A percentile compares a stretch with the other conserved stretches of the same genome.
phyloP scores from a whole-genome alignment of 2,888 invertebrate species.

The Pherbina coryleti region DNA sequence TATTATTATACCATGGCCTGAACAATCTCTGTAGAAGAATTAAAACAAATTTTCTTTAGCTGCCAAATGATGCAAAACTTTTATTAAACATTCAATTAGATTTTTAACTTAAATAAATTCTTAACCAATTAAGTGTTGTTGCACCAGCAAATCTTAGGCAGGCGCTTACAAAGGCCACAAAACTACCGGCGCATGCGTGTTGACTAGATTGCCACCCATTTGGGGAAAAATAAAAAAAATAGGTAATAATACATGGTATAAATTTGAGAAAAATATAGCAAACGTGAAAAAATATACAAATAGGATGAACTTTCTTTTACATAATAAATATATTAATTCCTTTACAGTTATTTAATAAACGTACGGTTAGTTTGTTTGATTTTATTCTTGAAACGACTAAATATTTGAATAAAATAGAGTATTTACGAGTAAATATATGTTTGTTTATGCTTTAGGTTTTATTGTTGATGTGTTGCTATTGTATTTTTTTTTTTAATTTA shows the following conservation, averaged over 20 bases:
- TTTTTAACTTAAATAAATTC: constrained; percentile 18
- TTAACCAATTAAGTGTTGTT: constrained; percentile 1
- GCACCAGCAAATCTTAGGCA: not conserved
- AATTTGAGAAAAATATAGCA: not conserved
- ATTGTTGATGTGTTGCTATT: constrained; percentile 20
- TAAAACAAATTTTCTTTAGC: not conserved
- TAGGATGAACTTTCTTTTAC: constrained; percentile 21
- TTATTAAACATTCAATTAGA: constrained; percentile 12
- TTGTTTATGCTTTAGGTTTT: not conserved
- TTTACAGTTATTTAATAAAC: constrained; percentile 17
- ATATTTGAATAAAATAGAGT: constrained; percentile 8
- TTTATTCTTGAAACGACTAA: constrained; percentile 2
- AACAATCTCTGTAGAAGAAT: not conserved
- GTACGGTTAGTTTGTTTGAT: constrained; percentile 26
- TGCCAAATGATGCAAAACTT: constrained; percentile 10
- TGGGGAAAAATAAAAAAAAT: not conserved
- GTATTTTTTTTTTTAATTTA: constrained; percentile 38
- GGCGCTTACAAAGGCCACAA: not conserved
- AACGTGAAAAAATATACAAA: not conserved
- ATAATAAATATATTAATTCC: constrained; percentile 28
- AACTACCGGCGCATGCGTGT: not conserved
- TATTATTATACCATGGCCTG: not conserved
- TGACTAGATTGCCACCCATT: constrained; percentile 33
- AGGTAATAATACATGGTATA: not conserved
- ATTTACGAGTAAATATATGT: not conserved